A percentile compares a stretch with the other conserved stretches of the same genome.
Conservation (phyloP, 2,888 invertebrate genomes). For the Drosophila sordidapex region DNA sequence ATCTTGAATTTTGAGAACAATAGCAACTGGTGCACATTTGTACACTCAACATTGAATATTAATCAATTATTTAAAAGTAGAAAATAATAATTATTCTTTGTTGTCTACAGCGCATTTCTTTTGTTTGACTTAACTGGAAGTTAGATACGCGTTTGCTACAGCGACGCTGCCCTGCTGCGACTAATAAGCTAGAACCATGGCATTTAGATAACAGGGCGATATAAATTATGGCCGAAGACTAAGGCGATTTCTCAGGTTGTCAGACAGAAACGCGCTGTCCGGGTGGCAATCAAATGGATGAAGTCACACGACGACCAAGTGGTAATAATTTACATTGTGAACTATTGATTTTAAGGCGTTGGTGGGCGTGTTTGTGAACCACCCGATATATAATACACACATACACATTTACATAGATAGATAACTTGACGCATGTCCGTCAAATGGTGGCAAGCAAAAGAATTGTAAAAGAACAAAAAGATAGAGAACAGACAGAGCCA, state of each 20-base stretch:
- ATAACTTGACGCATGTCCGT: constrained; percentile 78
- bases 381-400: background rate
- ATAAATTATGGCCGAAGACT: constrained; percentile 64
- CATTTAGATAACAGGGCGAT: constrained; percentile 49
- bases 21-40: constrained; percentile 1
- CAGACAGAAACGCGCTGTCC: background rate
- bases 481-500: constrained; percentile 21
- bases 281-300: constrained; percentile 62
- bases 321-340: constrained; percentile 76
- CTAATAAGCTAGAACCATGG: constrained; percentile 47
- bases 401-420: constrained; percentile 12
- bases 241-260: constrained; percentile 44
- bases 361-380: constrained; percentile 21
- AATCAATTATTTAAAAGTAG: constrained; percentile 5
- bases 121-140: constrained; percentile 40
- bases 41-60: background rate
- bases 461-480: constrained; percentile 34
- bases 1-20: background rate
- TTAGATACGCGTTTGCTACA: constrained; percentile 47
- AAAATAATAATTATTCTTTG: too few relatives aligned
- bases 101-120: constrained; percentile 3
- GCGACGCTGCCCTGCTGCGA: constrained; percentile 31
- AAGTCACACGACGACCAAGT: constrained; percentile 64
- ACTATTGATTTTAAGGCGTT: constrained; percentile 65
- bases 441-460: constrained; percentile 50